Evolutionary conservation across 2,797 vertebrate genomes (phyloP), one percentile per base, ranked within the genome.

Genomic region (Pangasius mekongensis): DNA sequence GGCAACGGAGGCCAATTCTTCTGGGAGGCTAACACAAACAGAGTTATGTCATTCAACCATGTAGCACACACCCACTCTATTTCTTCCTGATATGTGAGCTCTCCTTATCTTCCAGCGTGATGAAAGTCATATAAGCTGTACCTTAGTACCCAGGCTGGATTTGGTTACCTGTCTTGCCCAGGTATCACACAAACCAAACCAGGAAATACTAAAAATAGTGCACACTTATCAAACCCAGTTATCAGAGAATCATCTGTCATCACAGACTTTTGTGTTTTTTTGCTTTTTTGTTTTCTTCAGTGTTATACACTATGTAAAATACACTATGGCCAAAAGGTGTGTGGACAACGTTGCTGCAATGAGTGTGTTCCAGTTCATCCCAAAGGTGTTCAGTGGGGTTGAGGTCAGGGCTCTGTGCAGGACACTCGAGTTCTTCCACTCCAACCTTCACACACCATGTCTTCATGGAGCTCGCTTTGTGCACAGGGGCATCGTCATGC

Each of bases 1-100:
- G 98, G 98, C 89, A 99, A 90, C 0, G 98, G 98, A 7, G 98
- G 98, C 98, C 98, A 99, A 86, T 99, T 99, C 92, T 99, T 98
- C 92, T 95, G 96, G 89, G 96, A 95, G 22, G 95, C 98, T 99
- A 86, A 43, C 66, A 58, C 64, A 47, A 54, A 87, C 54, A 54
- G 56, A 85, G 56, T 60, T 87, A 1, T 80, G 60, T 77, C 60
- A 67, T 39, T 20, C 30, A 60, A 30, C 16, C 24, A 67, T 0
- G 24, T 20, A 66, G 27, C 27, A n/a, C 24, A 80, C 18, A 14
- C 18, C 5, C 9, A 1, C 22, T 43, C 71, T 11, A 3, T 24
- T 2, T 24, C 39, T 43, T 74, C 39, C 39, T 74, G 39, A 24
- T 43, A 24, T 27, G 16, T 5, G 1, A 76, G 73, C 13, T 14